Evolutionary conservation across 2,888 invertebrate species (phyloP), one percentile per base, ranked within the genome.

Genomic region (Phyto melanocephala): DNA sequence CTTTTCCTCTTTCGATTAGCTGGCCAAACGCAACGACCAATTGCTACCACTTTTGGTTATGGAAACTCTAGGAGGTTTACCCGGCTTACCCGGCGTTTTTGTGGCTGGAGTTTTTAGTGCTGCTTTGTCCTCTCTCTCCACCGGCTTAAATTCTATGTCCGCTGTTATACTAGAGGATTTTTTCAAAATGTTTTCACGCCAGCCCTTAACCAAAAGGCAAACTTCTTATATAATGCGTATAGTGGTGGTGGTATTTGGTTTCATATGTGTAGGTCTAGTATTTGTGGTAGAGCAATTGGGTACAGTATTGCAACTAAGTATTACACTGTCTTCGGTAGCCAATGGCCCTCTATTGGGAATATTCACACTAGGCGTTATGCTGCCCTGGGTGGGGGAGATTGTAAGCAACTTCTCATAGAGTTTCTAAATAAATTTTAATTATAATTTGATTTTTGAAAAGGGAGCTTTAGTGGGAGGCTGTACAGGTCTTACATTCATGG

Each of bases 91-190:
- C 0, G 98, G 98, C 3, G 91, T 98, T 22, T 97, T 97, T 89
- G 95, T 97, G 0, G 96, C 97, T 50, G 97, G 97, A 28, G 95
- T 98, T 0, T 97, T 97, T 87, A 97, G 97, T 91, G 97, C 97
- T 13, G 96, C 97, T 15, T 92, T 98, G 24, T 97, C 95, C 87
- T 95, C 95, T 0, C 92, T 96, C 20, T 96, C 95, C 5, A 95
- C 95, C 0, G 95, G 95, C 0, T 90, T 96, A 35, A 96, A 96
- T 87, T 95, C 95, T 0, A 93, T 96, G 91, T 94, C 95, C 0
- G 95, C 95, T 0, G 94, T 95, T 0, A 93, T 95, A 2, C 89
- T 95, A 15, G 94, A 95, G 88, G 96, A 96, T 87, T 94, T 95
- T 79, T 92, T 95, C 65, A 94, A 94, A 87, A 92, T 93, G 0